These are phyloP conservation scores for Drosophila fulvimacula DNA, from an alignment of 2,888 invertebrate species.

Conservation along the genomic window DNA sequence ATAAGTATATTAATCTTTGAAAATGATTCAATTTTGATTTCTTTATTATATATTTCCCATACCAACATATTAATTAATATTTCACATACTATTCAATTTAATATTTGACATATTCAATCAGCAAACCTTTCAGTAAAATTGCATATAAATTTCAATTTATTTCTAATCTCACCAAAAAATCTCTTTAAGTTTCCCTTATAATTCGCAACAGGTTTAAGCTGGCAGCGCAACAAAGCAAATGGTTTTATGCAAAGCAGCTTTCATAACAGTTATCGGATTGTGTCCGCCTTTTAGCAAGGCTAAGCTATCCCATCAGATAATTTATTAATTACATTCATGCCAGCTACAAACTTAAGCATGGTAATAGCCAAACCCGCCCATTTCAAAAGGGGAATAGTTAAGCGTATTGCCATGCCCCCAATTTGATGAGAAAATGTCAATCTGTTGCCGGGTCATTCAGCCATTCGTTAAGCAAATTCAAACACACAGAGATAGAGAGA, in stretches of 20 bases:
- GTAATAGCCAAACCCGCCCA: slow-evolving; percentile 8
- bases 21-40: too few species aligned
- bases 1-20: too few species aligned
- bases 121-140: not conserved
- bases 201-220: slow-evolving; percentile 21
- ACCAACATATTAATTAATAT: not conserved
- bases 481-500: slow-evolving; percentile 7
- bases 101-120: not conserved
- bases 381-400: slow-evolving; percentile 33
- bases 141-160: not conserved
- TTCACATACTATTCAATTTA: not conserved
- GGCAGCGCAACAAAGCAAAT: not conserved
- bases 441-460: slow-evolving; percentile 61
- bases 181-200: not conserved
- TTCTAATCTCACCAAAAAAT: not conserved
- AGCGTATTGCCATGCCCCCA: slow-evolving; percentile 30
- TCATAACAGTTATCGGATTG: slow-evolving; percentile 1
- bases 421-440: slow-evolving; percentile 72
- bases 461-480: slow-evolving; percentile 22
- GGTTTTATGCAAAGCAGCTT: not conserved
- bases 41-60: too few species aligned
- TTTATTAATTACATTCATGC: slow-evolving; percentile 28
- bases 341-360: slow-evolving; percentile 3
- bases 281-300: not conserved
- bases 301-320: slow-evolving; percentile 19